Base-by-base conservation (phyloP, 2,113 vertebrate species). In the Pterocles gutturalis region DNA sequence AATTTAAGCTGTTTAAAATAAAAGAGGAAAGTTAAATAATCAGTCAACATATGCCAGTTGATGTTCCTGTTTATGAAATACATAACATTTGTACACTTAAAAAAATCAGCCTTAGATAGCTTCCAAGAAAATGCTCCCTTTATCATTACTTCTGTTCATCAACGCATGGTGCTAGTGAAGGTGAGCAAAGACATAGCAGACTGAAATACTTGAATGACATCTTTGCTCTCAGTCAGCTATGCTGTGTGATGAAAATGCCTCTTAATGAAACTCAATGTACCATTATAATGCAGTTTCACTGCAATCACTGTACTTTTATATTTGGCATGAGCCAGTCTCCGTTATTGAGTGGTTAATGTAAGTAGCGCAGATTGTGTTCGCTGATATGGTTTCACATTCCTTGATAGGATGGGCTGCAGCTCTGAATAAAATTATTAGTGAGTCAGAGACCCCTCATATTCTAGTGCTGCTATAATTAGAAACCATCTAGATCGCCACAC, bases 211-310 rank as follows among this genome's bases (percentile, higher is more conserved):
- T 45, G 31, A 86, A 45, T 54, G 54, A 45, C 46, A 84, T 70
- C 79, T 84, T 49, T 82, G 53, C 86, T 82, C 65, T 76, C 38
- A 90, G 48, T 93, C 92, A 83, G 83, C 57, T 16, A 17, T 1
- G 10, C 58, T 58, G n/a, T 17, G 28, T 10, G 22, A 80, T 49
- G 60, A 83, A 92, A 93, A 91, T 75, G 14, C 79, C 60, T 86
- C 88, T 48, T 88, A 88, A 90, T 92, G 92, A 96, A 96, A 88
- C 51, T 71, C 79, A 75, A 41, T 81, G 79, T 86, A 55, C 55
- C 75, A 75, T 55, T 67, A 67, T 19, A 90, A 60, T 4, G 38
- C 22, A 77, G 51, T 53, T 84, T 55, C 66, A 29, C 72, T 69
- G 90, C 93, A 95, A 92, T 73, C 91, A 86, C 48, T 51, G 36